Evolutionary conservation across 2,888 invertebrate species (phyloP).

Genomic region (Leptothorax acervorum): DNA sequence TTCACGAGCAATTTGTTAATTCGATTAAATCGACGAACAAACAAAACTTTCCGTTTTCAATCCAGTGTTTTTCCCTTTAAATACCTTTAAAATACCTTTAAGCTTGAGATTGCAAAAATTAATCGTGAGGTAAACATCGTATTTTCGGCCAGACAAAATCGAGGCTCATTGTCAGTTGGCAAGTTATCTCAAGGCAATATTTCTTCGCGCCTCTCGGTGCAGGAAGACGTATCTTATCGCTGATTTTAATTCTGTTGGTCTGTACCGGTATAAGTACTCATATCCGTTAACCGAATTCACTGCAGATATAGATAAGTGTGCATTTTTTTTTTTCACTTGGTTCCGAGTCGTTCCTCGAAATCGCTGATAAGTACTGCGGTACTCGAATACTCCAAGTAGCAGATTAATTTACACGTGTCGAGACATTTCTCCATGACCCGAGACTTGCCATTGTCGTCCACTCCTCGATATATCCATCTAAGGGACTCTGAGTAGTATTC

Average conservation of each 20-base stretch:
- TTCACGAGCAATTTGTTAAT: not conserved
- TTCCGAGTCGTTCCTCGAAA: not conserved
- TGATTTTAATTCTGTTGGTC: not conserved
- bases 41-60: not conserved
- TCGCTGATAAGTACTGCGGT: not conserved
- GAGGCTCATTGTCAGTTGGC: not conserved
- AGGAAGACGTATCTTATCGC: conserved; percentile 19
- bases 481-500: not conserved
- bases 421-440: not conserved
- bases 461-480: not conserved
- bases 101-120: not conserved
- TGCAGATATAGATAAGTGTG: not conserved
- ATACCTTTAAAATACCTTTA: not conserved
- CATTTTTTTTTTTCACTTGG: not conserved
- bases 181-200: conserved; percentile 16
- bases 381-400: not conserved
- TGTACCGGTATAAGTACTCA: not conserved
- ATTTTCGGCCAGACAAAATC: not conserved
- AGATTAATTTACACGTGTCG: not conserved
- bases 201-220: not conserved
- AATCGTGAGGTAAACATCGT: not conserved
- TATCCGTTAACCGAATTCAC: not conserved
- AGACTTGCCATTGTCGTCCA: not conserved
- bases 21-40: not conserved
- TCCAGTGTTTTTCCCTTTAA: not conserved